Percentiles rank a stretch among this genome's conserved stretches.
Conservation (phyloP, 2,888 invertebrate genomes). For the Choristoneura rosaceana region DNA sequence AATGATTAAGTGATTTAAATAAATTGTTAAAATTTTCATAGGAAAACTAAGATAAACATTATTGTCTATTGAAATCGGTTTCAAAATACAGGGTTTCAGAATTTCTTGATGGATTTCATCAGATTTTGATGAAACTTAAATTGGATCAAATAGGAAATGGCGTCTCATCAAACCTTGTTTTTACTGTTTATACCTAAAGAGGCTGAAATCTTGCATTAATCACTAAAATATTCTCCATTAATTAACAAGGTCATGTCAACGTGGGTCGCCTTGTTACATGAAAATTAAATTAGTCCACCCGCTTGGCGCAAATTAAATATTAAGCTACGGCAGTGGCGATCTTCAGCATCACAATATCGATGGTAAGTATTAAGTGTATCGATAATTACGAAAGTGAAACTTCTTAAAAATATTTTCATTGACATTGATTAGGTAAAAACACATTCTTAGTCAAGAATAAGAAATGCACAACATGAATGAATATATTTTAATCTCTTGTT, state of each 20-base stretch:
- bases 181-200: background rate
- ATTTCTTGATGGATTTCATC: too few species aligned
- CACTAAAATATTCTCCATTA: conserved; percentile 22
- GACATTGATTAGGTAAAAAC: background rate
- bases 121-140: too few species aligned
- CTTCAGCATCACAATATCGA: background rate
- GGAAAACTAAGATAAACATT: too few species aligned
- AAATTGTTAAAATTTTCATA: too few species aligned
- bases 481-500: too few species aligned
- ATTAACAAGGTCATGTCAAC: conserved; percentile 21
- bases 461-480: too few species aligned
- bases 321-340: conserved; percentile 10
- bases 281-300: conserved; percentile 31
- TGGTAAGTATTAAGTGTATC: background rate
- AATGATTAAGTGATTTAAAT: too few species aligned
- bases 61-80: too few species aligned
- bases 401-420: background rate
- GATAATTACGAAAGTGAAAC: background rate
- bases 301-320: conserved; percentile 35
- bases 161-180: too few species aligned
- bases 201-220: background rate
- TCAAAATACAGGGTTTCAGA: too few species aligned
- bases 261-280: conserved; percentile 25
- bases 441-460: too few species aligned
- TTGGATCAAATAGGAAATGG: too few species aligned